A percentile compares a stretch with the other conserved stretches of the same genome.
These are phyloP conservation scores for Chaetophractus vellerosus DNA, from an alignment of 2,797 vertebrate species.

Conservation along the genomic window DNA sequence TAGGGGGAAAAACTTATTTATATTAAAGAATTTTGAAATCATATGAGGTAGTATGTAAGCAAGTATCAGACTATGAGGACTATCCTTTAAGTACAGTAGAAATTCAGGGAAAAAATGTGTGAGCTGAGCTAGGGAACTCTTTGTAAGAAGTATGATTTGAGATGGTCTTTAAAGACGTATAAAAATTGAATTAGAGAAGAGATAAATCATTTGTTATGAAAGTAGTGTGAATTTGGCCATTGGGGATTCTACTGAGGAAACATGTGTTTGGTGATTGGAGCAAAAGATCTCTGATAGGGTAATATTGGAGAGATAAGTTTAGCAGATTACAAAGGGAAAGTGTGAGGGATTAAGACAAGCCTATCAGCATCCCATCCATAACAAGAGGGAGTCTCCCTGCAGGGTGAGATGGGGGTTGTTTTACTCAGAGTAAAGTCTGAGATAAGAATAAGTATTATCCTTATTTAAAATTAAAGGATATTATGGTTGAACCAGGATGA, in stretches of 20 bases:
- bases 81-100: neutral
- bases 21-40: constrained; percentile 10
- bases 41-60: constrained; percentile 3
- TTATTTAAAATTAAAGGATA: constrained; percentile 39
- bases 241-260: neutral
- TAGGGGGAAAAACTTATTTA: neutral
- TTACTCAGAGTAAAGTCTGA: constrained; percentile 25
- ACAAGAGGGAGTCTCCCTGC: neutral
- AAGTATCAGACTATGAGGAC: neutral
- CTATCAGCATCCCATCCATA: neutral
- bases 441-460: constrained; percentile 1
- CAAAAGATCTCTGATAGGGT: constrained; percentile 7
- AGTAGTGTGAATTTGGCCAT: constrained; percentile 24
- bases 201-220: constrained; percentile 22
- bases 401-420: neutral
- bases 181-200: constrained; percentile 59
- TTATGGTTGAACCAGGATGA: neutral
- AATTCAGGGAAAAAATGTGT: constrained; percentile 46
- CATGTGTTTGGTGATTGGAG: neutral
- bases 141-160: neutral
- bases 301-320: neutral
- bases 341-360: neutral
- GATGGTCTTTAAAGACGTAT: constrained; percentile 45
- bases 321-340: neutral
- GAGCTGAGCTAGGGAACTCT: neutral